These are phyloP conservation scores for Limenitis camilla DNA, from an alignment of 2,888 invertebrate genomes.

Conservation along the genomic window DNA sequence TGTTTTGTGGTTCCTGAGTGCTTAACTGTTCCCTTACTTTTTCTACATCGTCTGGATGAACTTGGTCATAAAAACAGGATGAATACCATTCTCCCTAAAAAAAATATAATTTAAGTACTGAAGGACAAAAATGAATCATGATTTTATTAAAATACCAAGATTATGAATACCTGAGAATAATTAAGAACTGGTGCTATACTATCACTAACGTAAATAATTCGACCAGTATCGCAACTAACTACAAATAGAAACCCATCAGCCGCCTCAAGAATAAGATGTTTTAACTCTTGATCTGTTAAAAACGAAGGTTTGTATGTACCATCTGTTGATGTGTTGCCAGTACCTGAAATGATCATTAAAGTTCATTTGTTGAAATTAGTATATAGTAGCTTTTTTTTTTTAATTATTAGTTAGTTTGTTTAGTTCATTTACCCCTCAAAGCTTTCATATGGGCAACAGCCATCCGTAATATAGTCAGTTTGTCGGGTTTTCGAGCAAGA, in stretches of 20 bases:
- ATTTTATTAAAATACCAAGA: background rate
- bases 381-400: no score
- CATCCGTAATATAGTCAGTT: slow-evolving; percentile 98
- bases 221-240: slow-evolving; percentile 96
- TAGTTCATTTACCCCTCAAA: slow-evolving; percentile 82
- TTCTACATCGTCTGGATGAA: slow-evolving; percentile 98
- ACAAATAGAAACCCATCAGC: slow-evolving; percentile 98
- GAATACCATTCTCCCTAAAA: slow-evolving; percentile 95
- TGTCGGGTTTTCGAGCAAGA: slow-evolving; percentile 98
- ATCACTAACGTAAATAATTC: slow-evolving; percentile 98
- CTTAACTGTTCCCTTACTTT: slow-evolving; percentile 97
- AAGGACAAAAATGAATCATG: background rate
- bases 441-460: slow-evolving; percentile 99
- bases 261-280: slow-evolving; percentile 98
- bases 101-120: background rate
- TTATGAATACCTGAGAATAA: slow-evolving; percentile 84
- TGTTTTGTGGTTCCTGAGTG: slow-evolving; percentile 96
- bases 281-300: slow-evolving; percentile 98
- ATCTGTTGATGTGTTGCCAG: slow-evolving; percentile 96
- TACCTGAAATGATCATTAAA: slow-evolving; percentile 66
- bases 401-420: background rate
- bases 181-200: slow-evolving; percentile 98
- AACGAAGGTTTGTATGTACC: slow-evolving; percentile 99
- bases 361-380: no score
- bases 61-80: slow-evolving; percentile 94